Base-by-base conservation (phyloP, 2,888 invertebrate species). In the Ennomos fuscantarius region DNA sequence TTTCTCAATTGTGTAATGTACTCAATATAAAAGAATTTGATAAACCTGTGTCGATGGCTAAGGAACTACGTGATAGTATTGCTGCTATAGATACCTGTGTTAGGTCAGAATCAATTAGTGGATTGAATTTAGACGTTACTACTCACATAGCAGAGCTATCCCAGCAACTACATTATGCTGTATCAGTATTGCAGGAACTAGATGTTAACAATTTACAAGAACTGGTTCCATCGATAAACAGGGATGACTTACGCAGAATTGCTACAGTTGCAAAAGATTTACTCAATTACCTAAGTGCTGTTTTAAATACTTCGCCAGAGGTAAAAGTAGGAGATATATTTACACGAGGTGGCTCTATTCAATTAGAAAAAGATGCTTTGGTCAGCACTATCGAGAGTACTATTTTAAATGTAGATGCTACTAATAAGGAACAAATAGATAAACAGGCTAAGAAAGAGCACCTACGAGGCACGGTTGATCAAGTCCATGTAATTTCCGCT, bases 61-160 rank as follows among this genome's bases (percentile, higher is more conserved):
- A 75, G 60, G 68, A 79, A 52, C 68, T 87, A 50, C 69, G 61
- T 10, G 65, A 79, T 54, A 74, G 53, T 42, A 68, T 79, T 11
- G 56, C 63, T 46, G 61, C 62, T 52, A 31, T 60, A 44, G 60
- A 70, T 44, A 41, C 51, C 9, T 35, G 9, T 10, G 15, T 40
- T 12, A 42, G 47, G 42, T 37, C 44, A 31, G 47, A 45, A 49
- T 43, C 51, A 58, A 42, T 62, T 58, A 51, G 34, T 33, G 58
- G 63, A 46, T 49, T 63, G 48, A 51, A 68, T 51, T 47, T 59
- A 45, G 58, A 63, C 40, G 50, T 66, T 15, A 60, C 62, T 43
- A 60, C 60, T 52, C 56, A 69, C 24, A 66, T 76, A 53, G 66
- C 53, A 34, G 59, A 68, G 40, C 40, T 79, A 37, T 65, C 64